Evolutionary conservation across 2,888 invertebrate species (phyloP).

Genomic region (Creontiades dilutus): DNA sequence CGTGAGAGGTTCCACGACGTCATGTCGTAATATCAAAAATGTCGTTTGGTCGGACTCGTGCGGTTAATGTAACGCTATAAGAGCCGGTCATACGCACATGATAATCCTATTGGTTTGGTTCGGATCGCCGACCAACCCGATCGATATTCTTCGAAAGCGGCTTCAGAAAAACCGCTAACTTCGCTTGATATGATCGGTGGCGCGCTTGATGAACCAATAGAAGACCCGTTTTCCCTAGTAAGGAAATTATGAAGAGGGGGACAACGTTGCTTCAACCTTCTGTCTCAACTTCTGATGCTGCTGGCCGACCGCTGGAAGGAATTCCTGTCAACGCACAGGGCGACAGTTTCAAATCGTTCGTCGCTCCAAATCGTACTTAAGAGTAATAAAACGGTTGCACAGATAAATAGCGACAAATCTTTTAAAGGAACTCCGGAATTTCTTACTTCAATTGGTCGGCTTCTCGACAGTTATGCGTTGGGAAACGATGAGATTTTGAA

Average conservation of each 20-base stretch:
- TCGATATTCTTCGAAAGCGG: slow-evolving; percentile 21
- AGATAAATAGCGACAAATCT: slow-evolving; percentile 11
- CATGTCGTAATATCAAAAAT: not conserved
- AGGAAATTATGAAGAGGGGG: slow-evolving; percentile 35
- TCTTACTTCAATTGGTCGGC: not conserved
- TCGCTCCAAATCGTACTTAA: not conserved
- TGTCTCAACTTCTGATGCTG: not conserved
- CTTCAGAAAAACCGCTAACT: slow-evolving; percentile 2
- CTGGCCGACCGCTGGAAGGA: not conserved
- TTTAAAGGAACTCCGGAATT: not conserved
- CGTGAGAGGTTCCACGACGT: not conserved
- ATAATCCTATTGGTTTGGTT: not conserved
- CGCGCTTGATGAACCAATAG: slow-evolving; percentile 10
- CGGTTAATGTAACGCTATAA: not conserved
- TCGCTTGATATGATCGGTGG: slow-evolving; percentile 33
- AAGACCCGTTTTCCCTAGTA: slow-evolving; percentile 17
- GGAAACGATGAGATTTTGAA: not conserved
- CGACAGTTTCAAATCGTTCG: not conserved
- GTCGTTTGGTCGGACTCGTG: slow-evolving; percentile 7
- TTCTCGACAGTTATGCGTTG: not conserved
- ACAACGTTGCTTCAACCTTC: not conserved
- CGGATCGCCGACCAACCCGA: slow-evolving; percentile 8
- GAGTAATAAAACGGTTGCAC: slow-evolving; percentile 25
- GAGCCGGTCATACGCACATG: not conserved
- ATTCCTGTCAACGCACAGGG: slow-evolving; percentile 11